Evolutionary conservation across 2,113 vertebrate species (phyloP), one percentile per base, ranked within the genome.

Genomic region (Corvus hawaiiensis): DNA sequence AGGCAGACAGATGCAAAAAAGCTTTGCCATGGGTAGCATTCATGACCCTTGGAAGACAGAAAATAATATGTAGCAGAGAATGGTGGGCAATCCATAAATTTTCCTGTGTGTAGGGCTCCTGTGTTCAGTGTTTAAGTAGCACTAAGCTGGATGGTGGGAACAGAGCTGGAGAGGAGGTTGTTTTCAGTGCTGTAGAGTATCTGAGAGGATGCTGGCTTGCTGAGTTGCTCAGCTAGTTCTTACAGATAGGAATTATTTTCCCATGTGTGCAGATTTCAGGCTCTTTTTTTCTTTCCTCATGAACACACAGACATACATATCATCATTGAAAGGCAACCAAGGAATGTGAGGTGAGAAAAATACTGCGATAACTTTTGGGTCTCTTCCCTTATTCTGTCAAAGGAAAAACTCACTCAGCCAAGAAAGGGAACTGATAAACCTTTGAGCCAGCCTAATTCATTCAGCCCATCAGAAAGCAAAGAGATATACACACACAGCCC

Each of bases 371-470:
- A 58, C 49, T 89, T 87, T 84, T 90, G 67, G 28, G 48, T 62
- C 30, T 76, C 35, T 89, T 96, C 78, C 87, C 52, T 84, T 72
- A 27, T 33, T 67, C 68, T 81, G 72, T 63, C 88, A 94, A 61
- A 94, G 16, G 69, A 61, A 92, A 76, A 86, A 44, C 26, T 93
- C 58, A 7, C 58, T 73, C 79, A 95, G 88, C 72, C 73, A 92
- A 75, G 87, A 71, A 91, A 63, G 13, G 39, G 75, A 94, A 95
- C 71, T 77, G 84, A 80, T 90, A 91, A 96, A 94, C 78, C 84
- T 95, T 87, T 96, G 88, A 94, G 90, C 23, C 41, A 80, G 80
- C 27, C 83, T 84, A 84, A 95, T 95, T 93, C 83, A 92, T 91
- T 89, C 74, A 91, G 79, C 21, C 68, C 87, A 51, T 49, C 84